These are phyloP conservation scores for Drosophila teissieri DNA, from an alignment of 1,140 invertebrate species.

Conservation along the genomic window DNA sequence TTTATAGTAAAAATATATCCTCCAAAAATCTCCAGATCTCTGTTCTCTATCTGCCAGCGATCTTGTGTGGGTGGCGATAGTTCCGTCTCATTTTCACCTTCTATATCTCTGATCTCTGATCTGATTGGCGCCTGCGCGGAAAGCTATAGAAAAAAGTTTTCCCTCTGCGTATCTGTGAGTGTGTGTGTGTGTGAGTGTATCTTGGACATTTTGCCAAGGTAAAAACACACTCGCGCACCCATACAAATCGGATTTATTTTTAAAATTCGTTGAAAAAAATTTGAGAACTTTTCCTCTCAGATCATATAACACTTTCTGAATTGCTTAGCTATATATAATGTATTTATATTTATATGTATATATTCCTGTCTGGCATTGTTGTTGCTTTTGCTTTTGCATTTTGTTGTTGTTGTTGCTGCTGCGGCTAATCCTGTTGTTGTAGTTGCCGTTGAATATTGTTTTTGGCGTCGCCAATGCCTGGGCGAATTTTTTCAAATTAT, in stretches of 20 bases:
- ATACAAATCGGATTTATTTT: constrained; percentile 58
- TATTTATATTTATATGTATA: constrained; percentile 4
- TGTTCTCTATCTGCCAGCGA: not conserved
- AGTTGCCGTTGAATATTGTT: constrained; percentile 39
- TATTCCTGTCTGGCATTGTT: constrained; percentile 55
- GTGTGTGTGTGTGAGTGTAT: constrained; percentile 18
- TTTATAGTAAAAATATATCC: constrained; percentile 1
- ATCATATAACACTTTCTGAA: constrained; percentile 74
- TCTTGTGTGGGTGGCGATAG: constrained; percentile 21
- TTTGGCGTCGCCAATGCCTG: constrained; percentile 44
- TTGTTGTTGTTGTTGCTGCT: constrained; percentile 27
- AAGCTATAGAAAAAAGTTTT: constrained; percentile 20
- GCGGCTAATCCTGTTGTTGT: constrained; percentile 27
- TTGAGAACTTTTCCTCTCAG: constrained; percentile 48
- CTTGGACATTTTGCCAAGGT: constrained; percentile 73
- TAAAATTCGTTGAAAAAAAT: constrained; percentile 55
- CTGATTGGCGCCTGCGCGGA: constrained; percentile 50
- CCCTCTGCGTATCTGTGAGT: constrained; percentile 3
- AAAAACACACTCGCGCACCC: constrained; percentile 38
- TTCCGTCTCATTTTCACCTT: constrained; percentile 4
- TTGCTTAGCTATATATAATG: constrained; percentile 12
- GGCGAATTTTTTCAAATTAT: constrained; percentile 55
- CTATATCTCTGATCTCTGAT: constrained; percentile 5
- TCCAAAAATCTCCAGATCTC: constrained; percentile 36
- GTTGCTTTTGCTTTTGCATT: constrained; percentile 11